phyloP scores from a whole-genome alignment of 2,888 invertebrate genomes.

The Ectemnius lituratus region DNA sequence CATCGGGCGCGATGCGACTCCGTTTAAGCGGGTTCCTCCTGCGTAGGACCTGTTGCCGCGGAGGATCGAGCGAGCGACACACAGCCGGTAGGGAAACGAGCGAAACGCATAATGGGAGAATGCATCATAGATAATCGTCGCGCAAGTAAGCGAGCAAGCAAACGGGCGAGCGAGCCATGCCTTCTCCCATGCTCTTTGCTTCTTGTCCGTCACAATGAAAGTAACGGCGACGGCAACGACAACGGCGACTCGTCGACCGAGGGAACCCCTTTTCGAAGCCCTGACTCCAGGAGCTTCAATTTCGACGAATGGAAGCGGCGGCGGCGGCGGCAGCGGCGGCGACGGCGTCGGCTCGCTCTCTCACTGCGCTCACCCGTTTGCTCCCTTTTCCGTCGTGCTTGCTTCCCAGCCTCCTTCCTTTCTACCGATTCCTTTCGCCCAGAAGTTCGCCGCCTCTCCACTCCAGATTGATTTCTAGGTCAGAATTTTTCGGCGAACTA shows the following conservation, averaged over 20 bases:
- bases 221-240: constrained; percentile 45
- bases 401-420: background rate
- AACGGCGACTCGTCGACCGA: constrained; percentile 10
- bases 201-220: constrained; percentile 59
- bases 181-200: constrained; percentile 31
- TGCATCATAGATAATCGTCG: constrained; percentile 70
- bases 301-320: constrained; percentile 31
- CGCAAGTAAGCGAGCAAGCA: constrained; percentile 38
- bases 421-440: too few species aligned
- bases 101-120: constrained; percentile 71
- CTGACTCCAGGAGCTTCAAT: constrained; percentile 25
- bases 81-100: constrained; percentile 29
- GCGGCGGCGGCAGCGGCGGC: background rate
- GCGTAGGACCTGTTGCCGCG: constrained; percentile 74
- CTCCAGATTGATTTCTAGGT: constrained; percentile 5
- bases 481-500: background rate
- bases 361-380: background rate
- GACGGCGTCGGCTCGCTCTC: background rate
- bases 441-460: background rate
- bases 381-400: background rate
- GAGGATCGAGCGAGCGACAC: constrained; percentile 40
- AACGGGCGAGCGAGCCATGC: constrained; percentile 1
- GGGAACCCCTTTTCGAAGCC: constrained; percentile 28
- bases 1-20: constrained; percentile 61
- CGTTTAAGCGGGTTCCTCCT: constrained; percentile 63